Conservation (phyloP, 92 coral and sea anemone species). For the Zoanthus sociatus region DNA sequence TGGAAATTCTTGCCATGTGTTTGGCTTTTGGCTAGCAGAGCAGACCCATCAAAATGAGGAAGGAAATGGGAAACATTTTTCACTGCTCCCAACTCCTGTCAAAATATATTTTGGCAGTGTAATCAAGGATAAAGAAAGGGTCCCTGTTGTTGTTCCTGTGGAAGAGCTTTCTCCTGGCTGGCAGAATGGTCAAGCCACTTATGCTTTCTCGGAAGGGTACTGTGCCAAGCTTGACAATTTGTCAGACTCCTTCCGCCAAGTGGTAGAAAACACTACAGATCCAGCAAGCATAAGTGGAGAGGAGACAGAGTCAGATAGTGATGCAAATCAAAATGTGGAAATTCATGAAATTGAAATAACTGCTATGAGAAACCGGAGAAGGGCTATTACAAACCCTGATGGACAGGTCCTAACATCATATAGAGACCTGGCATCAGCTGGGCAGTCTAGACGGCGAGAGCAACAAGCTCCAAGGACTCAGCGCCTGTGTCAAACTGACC, state of each 20-base stretch:
- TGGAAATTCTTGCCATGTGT: conserved; percentile 66
- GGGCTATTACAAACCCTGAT: conserved; percentile 58
- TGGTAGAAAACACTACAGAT: conserved; percentile 9
- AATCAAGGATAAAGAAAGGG: conserved; percentile 57
- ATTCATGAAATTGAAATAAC: conserved; percentile 62
- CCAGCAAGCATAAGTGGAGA: conserved; percentile 10
- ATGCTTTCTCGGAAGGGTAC: conserved; percentile 64
- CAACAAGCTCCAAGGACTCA: conserved; percentile 24
- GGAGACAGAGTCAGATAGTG: conserved; percentile 51
- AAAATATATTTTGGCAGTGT: conserved; percentile 73
- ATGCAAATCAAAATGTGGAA: conserved; percentile 30
- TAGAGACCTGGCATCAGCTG: conserved; percentile 51
- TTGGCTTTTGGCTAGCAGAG: conserved; percentile 76
- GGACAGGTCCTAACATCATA: conserved; percentile 70
- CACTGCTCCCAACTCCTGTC: conserved; percentile 55
- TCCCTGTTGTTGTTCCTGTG: conserved; percentile 66
- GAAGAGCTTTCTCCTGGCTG: conserved; percentile 70
- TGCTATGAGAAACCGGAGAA: conserved; percentile 61
- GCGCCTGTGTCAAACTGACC: conserved; percentile 30
- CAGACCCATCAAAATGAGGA: background rate
- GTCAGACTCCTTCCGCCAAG: conserved; percentile 50
- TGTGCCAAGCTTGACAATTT: conserved; percentile 54
- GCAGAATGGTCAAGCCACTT: conserved; percentile 60
- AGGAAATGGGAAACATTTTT: conserved; percentile 48
- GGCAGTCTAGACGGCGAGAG: conserved; percentile 22